Base-by-base conservation (phyloP, 2,113 vertebrate genomes). In the Leucopsar rothschildi region DNA sequence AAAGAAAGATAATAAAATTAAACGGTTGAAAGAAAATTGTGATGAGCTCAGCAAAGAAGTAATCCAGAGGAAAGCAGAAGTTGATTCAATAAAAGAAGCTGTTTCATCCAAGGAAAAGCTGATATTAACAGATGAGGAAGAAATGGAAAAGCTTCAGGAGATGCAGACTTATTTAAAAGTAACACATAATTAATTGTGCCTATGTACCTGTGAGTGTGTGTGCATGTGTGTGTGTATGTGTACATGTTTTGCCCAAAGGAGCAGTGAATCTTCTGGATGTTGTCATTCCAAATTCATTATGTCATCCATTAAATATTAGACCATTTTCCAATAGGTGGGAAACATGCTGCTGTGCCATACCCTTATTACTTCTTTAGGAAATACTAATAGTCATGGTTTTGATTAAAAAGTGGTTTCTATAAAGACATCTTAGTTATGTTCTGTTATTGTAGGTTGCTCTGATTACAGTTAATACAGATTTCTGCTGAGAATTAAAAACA, bases 1-100 rank as follows among this genome's bases (percentile, higher is more conserved):
- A 55, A 97, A 99, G 99, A 98, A 98, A 93, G 63, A 97, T 24
- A 97, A 98, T 76, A 98, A 96, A 93, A 95, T 95, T 37, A 97
- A 93, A 70, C 33, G 91, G 37, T 53, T 99, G 80, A 98, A 94
- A 95, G 98, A 99, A 71, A 98, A 89, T 72, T 98, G 93, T 79
- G 98, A 99, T 87, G 98, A 98, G 69, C 96, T 99, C 87, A 97
- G 91, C 86, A 98, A 97, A 96, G 99, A 99, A 95, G 96, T 98
- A 59, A 82, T 92, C 11, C 98, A 98, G 75, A 98, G 98, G 90
- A 98, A 97, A 75, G 84, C 96, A 78, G 99, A 99, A 97, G 97
- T 99, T 92, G 98, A 97, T 96, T 97, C 90, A 90, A 95, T 99
- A 90, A 98, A 96, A 44, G 98, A 99, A 95, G 98, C 98, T 61